Evolutionary conservation across 2,113 vertebrate genomes (phyloP).

Genomic region (Cochlearius cochlearius): DNA sequence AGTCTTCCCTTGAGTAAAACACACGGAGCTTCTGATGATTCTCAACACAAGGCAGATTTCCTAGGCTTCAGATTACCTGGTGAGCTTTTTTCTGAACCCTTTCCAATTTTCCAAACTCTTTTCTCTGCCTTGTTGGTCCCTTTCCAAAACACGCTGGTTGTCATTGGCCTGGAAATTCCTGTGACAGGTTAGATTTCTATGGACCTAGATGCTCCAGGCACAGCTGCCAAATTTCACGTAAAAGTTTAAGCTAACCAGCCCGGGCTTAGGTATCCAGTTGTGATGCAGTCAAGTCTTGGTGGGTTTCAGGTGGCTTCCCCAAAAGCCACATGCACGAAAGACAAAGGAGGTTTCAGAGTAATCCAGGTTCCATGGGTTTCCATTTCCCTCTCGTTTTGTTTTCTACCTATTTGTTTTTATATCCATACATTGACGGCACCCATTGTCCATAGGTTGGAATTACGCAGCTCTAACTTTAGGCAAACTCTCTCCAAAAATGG

Average conservation of each 20-base stretch:
- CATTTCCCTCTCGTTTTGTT: not conserved
- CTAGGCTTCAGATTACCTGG: not conserved
- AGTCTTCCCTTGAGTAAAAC: not conserved
- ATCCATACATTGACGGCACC: not conserved
- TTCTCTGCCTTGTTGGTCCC: not conserved
- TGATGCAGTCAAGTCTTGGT: not conserved
- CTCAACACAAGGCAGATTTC: not conserved
- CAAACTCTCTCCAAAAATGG: conserved; percentile 23
- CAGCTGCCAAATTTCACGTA: not conserved
- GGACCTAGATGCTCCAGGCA: not conserved
- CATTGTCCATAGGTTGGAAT: not conserved
- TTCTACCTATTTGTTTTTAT: not conserved
- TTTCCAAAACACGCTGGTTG: not conserved
- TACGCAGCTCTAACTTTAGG: not conserved
- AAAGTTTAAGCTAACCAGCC: not conserved
- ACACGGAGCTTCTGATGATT: not conserved
- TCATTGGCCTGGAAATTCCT: not conserved
- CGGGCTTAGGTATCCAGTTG: not conserved
- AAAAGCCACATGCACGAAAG: not conserved
- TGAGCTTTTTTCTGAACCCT: not conserved
- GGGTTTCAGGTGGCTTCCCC: not conserved
- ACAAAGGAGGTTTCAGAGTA: not conserved
- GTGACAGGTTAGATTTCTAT: not conserved
- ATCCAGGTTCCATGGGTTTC: not conserved
- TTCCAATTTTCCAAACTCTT: not conserved